Conservation (phyloP, 2,888 invertebrate species). For the Calameuta filiformis region DNA sequence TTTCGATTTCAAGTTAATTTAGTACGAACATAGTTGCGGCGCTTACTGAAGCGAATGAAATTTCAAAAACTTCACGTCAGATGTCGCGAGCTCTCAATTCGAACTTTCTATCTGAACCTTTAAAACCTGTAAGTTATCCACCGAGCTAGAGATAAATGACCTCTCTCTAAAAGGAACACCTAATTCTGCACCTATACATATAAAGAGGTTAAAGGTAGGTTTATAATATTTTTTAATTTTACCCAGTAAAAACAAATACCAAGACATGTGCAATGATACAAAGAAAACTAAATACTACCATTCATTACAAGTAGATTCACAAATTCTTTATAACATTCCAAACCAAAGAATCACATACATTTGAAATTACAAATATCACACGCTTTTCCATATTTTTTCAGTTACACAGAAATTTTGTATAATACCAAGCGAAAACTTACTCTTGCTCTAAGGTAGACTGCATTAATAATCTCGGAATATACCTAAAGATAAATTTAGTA, state of each 20-base stretch:
- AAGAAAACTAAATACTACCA: not conserved
- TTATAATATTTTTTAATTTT: not conserved
- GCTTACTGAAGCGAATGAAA: not conserved
- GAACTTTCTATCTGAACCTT: not conserved
- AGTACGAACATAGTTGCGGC: not conserved
- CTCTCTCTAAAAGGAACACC: not conserved
- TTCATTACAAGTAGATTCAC: not conserved
- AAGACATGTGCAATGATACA: not conserved
- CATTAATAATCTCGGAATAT: conserved; percentile 20
- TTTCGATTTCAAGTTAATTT: not conserved
- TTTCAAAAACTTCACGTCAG: not conserved
- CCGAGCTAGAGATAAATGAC: not conserved
- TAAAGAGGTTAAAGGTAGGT: not conserved
- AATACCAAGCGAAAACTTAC: not conserved
- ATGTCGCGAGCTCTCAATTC: not conserved
- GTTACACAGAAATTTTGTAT: not conserved
- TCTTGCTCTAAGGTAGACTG: not conserved
- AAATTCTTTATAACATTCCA: not conserved
- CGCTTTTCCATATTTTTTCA: not conserved
- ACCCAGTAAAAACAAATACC: not conserved
- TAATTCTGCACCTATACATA: not conserved
- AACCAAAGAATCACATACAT: not conserved
- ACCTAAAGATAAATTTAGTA: conserved; percentile 21
- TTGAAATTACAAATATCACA: not conserved
- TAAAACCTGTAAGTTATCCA: not conserved